Evolutionary conservation across 1,140 invertebrate genomes (phyloP).

Genomic region (Eupristina koningsbergeri): DNA sequence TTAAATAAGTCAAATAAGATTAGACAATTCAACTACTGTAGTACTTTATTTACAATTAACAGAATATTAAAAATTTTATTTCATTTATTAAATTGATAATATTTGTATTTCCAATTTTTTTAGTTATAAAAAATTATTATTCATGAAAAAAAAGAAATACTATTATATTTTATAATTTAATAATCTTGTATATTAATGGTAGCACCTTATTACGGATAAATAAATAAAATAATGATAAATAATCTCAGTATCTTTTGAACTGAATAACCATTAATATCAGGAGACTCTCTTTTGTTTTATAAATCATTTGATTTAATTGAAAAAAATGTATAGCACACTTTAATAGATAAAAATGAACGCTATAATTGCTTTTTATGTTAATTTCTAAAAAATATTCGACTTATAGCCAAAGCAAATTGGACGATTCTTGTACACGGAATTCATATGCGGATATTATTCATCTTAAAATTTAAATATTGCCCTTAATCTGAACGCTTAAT

Average conservation of each 20-base stretch:
- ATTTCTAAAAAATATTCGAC: constrained; percentile 30
- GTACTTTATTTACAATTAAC: too few relatives aligned
- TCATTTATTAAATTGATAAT: too few relatives aligned
- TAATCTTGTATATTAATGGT: too few relatives aligned
- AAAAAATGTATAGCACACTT: constrained; percentile 21
- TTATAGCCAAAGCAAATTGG: constrained; percentile 29
- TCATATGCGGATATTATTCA: constrained; percentile 28
- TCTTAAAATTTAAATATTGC: constrained; percentile 18
- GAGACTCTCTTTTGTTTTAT: not conserved
- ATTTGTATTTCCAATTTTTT: too few relatives aligned
- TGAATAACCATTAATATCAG: not conserved
- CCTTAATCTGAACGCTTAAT: constrained; percentile 26
- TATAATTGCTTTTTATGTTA: constrained; percentile 43
- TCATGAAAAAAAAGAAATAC: too few relatives aligned
- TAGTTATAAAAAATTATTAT: too few relatives aligned
- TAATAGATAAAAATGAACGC: constrained; percentile 25
- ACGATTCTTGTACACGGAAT: constrained; percentile 10
- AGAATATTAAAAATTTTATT: too few relatives aligned
- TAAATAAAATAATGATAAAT: too few relatives aligned
- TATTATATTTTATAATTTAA: too few relatives aligned
- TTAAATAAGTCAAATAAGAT: too few relatives aligned
- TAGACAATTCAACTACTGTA: too few relatives aligned
- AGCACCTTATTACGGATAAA: too few relatives aligned
- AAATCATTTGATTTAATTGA: constrained; percentile 11
- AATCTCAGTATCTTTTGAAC: not conserved